Conservation (phyloP, 2,888 invertebrate species). For the Ferrisia virgata region DNA sequence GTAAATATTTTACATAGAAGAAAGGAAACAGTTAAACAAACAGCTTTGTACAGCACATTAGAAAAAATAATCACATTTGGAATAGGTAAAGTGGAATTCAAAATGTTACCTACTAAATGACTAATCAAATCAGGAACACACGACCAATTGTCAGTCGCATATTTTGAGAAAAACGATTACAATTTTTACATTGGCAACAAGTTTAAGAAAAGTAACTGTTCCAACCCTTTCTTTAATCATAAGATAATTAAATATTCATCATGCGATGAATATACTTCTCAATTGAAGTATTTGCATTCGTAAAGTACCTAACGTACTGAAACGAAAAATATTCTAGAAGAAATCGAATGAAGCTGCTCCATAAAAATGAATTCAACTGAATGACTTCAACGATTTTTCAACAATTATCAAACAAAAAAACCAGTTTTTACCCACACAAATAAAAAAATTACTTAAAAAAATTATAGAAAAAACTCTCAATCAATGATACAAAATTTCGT, state of each 20-base stretch:
- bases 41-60: conserved; percentile 4
- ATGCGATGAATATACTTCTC: not conserved
- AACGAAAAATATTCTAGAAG: not conserved
- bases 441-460: conserved; percentile 8
- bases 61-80: conserved; percentile 9
- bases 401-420: not conserved
- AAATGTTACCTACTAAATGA: conserved; percentile 1
- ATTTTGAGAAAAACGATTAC: not conserved
- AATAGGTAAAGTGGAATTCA: conserved; percentile 16
- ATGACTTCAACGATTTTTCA: not conserved
- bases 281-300: not conserved
- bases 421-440: not conserved
- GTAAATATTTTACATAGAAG: not conserved
- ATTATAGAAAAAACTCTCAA: not conserved
- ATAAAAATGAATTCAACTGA: not conserved
- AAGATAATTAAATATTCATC: not conserved
- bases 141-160: not conserved
- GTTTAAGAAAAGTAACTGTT: not conserved
- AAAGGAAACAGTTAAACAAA: not conserved
- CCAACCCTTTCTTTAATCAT: not conserved
- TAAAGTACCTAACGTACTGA: not conserved
- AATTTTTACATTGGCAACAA: not conserved
- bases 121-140: not conserved
- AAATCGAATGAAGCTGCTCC: not conserved
- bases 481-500: not conserved